Evolutionary conservation across 2,113 vertebrate genomes (phyloP).

Genomic region (Jaculus jaculus): DNA sequence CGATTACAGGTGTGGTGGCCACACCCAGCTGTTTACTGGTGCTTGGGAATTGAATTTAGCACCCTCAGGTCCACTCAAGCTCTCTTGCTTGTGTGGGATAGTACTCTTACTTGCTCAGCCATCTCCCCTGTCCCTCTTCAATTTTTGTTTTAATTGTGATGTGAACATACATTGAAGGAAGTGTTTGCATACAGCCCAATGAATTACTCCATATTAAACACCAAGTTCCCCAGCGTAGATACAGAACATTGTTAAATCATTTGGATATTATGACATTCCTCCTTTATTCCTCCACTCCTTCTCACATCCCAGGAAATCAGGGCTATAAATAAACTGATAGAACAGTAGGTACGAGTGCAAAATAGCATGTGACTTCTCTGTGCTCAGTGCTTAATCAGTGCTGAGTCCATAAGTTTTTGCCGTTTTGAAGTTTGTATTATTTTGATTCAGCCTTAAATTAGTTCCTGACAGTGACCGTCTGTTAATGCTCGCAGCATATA

Average conservation of each 20-base stretch:
- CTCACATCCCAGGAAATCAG: not conserved
- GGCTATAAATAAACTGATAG: not conserved
- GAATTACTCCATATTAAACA: constrained; percentile 15
- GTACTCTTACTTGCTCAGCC: too few species aligned
- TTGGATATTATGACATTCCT: constrained; percentile 10
- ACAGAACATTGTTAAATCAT: not conserved
- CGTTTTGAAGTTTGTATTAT: constrained; percentile 55
- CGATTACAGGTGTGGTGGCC: too few species aligned
- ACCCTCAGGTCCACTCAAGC: too few species aligned
- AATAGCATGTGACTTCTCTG: not conserved
- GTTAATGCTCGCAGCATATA: not conserved
- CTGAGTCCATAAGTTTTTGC: not conserved
- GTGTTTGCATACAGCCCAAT: not conserved
- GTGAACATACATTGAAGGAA: not conserved
- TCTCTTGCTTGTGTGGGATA: too few species aligned
- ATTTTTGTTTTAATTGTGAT: not conserved
- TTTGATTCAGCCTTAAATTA: constrained; percentile 68
- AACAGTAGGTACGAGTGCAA: not conserved
- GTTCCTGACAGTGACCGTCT: constrained; percentile 6
- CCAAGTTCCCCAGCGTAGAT: not conserved
- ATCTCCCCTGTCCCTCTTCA: too few species aligned
- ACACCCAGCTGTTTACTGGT: too few species aligned
- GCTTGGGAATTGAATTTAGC: too few species aligned
- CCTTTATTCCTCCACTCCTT: not conserved
- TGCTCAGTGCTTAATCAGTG: not conserved